phyloP scores from a whole-genome alignment of 2,113 vertebrate species.

The Percina caprodes region DNA sequence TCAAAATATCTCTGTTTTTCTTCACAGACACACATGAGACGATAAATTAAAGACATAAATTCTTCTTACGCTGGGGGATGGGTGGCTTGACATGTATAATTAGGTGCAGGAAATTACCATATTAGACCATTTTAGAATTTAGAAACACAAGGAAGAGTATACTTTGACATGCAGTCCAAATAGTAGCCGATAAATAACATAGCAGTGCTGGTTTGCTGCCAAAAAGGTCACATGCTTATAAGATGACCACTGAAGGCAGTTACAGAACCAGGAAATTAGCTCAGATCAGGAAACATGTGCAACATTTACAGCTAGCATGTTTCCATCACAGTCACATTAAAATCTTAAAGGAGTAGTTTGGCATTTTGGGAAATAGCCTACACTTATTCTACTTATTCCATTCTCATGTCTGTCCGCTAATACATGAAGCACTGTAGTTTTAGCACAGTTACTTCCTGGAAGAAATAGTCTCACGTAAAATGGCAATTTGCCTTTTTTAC shows the following conservation, averaged over 20 bases:
- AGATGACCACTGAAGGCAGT: not conserved
- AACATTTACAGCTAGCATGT: not conserved
- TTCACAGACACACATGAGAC: not conserved
- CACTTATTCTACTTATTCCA: not conserved
- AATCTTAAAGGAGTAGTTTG: not conserved
- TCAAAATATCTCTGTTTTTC: slow-evolving; percentile 44
- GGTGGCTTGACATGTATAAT: not conserved
- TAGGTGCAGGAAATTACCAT: not conserved
- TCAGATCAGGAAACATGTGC: slow-evolving; percentile 2
- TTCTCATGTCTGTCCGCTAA: not conserved
- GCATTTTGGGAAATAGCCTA: slow-evolving; percentile 13
- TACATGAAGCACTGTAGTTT: not conserved
- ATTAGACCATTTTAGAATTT: not conserved
- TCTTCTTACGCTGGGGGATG: not conserved
- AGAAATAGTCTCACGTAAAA: not conserved
- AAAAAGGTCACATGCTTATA: not conserved
- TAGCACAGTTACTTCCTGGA: not conserved
- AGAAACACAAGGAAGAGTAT: not conserved
- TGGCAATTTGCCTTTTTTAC: not conserved
- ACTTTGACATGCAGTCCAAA: too few relatives aligned
- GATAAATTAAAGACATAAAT: not conserved
- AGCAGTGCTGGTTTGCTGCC: not conserved
- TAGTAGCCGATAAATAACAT: not conserved
- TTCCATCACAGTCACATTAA: not conserved
- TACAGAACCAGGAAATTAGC: not conserved